Percentiles rank a stretch among this genome's conserved stretches.
Conservation (phyloP, 1,140 invertebrate genomes). For the Cataglyphis hispanica region DNA sequence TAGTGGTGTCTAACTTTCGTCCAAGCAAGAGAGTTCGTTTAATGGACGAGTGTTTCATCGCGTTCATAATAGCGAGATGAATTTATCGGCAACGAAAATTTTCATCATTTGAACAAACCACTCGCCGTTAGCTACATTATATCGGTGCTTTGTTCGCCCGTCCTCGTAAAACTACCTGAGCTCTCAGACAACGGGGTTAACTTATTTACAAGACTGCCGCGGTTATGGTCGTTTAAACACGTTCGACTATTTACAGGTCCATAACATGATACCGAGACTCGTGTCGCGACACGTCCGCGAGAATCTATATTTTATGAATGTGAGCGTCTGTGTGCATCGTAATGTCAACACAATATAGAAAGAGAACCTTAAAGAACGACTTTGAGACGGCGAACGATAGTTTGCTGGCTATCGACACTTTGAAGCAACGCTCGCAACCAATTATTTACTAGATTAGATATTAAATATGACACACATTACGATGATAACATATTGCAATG, state of each 20-base stretch:
- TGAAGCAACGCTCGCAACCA: background rate
- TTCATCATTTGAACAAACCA: slow-evolving; percentile 33
- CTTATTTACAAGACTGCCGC: slow-evolving; percentile 75
- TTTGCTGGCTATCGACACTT: slow-evolving; percentile 53
- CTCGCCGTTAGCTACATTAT: slow-evolving; percentile 44
- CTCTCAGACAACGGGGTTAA: slow-evolving; percentile 68
- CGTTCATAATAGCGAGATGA: slow-evolving; percentile 18
- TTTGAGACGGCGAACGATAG: slow-evolving; percentile 31
- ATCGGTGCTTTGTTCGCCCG: slow-evolving; percentile 72
- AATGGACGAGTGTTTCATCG: background rate
- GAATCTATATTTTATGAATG: slow-evolving; percentile 50
- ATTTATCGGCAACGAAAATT: slow-evolving; percentile 24
- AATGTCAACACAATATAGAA: slow-evolving; percentile 56
- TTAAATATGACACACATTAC: background rate
- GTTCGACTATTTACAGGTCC: slow-evolving; percentile 75
- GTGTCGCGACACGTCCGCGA: slow-evolving; percentile 63
- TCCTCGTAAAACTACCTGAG: slow-evolving; percentile 73
- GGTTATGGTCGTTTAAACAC: slow-evolving; percentile 78
- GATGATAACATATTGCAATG: background rate
- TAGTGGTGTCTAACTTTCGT: background rate
- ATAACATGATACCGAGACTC: slow-evolving; percentile 71
- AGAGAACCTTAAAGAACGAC: slow-evolving; percentile 60
- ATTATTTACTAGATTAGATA: slow-evolving; percentile 27
- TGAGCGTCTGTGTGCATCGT: slow-evolving; percentile 48
- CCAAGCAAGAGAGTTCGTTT: background rate